Evolutionary conservation across 2,113 vertebrate genomes (phyloP), one percentile per base, ranked within the genome.

Genomic region (Coregonus clupeaformis): DNA sequence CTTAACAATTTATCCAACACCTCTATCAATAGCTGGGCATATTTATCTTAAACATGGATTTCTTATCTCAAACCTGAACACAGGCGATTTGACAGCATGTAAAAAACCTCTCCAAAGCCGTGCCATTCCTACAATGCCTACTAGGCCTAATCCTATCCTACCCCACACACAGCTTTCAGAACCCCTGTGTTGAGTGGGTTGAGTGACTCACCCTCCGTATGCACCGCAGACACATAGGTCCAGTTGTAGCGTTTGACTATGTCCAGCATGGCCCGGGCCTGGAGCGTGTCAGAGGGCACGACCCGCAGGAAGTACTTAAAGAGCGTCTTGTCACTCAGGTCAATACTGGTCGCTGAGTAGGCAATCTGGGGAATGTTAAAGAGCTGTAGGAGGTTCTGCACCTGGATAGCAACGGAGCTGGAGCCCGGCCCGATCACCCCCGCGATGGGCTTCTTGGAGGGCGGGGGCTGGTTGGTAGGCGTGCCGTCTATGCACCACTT

Each of bases 311-410:
- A 99, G 88, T 99, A 99, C 82, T 98, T 97, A 85, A 97, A 99
- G 62, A 99, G 92, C 1, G 97, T 97, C 92, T 99, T 99, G 91
- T 99, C 97, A 25, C 97, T 99, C 78, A 99, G 90, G 88, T 99
- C 97, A 72, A 97, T 99, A 88, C 98, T 99, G 27, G 98, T 99
- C 79, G 98, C 98, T 0, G 97, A 98, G 87, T 99, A 99, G 6
- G 97, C 98, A 7, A 99, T 99, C 91, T 99, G 98, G 0, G 98
- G 98, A 83, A 99, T 99, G 92, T 99, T 97, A 20, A 99, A 99
- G 64, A 99, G 94, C 91, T 99, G 98, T 1, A 99, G 93, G 0
- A 99, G 92, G 72, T 99, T 99, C 90, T 99, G 98, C 73, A 99
- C 98, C 91, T 99, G 98, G 62, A 99, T 99, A 63, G 98, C 98